These are phyloP conservation scores for Andrena fulva DNA, from an alignment of 2,888 invertebrate species.

Conservation along the genomic window DNA sequence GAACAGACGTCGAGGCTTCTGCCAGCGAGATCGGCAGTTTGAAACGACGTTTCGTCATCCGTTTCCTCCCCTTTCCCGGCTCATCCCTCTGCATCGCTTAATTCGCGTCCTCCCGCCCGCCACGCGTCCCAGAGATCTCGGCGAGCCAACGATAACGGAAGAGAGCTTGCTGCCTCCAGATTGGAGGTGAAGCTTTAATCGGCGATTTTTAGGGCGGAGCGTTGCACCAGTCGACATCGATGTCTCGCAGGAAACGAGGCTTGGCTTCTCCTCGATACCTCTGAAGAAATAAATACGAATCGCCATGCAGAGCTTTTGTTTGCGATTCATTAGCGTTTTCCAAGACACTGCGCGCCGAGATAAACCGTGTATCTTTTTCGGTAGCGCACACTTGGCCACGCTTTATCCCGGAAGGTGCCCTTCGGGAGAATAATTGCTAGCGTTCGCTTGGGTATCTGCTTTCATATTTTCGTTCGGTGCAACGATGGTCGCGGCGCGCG, in stretches of 20 bases:
- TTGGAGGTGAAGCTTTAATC: not conserved
- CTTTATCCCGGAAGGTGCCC: constrained; percentile 58
- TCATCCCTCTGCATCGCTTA: constrained; percentile 32
- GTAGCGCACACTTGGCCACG: constrained; percentile 21
- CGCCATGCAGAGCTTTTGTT: no score
- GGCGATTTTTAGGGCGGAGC: not conserved
- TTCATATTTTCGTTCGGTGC: constrained; percentile 32
- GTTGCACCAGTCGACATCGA: not conserved
- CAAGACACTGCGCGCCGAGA: constrained; percentile 6
- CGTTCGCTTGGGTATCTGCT: constrained; percentile 12
- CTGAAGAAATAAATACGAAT: no score
- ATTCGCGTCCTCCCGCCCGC: constrained; percentile 36
- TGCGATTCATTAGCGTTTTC: no score
- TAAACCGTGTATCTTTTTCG: constrained; percentile 52
- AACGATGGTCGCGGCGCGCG: constrained; percentile 6
- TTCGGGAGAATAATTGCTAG: constrained; percentile 31
- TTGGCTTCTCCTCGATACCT: no score
- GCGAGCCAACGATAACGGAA: constrained; percentile 48
- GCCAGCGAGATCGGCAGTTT: constrained; percentile 54
- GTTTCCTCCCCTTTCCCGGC: constrained; percentile 52
- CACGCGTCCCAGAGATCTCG: constrained; percentile 37
- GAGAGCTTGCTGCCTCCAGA: constrained; percentile 54
- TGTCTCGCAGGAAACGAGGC: no score
- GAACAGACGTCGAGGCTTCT: constrained; percentile 63
- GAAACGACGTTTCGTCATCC: constrained; percentile 68